phyloP scores from a whole-genome alignment of 2,888 invertebrate genomes.

The Aleiodes testaceus region DNA sequence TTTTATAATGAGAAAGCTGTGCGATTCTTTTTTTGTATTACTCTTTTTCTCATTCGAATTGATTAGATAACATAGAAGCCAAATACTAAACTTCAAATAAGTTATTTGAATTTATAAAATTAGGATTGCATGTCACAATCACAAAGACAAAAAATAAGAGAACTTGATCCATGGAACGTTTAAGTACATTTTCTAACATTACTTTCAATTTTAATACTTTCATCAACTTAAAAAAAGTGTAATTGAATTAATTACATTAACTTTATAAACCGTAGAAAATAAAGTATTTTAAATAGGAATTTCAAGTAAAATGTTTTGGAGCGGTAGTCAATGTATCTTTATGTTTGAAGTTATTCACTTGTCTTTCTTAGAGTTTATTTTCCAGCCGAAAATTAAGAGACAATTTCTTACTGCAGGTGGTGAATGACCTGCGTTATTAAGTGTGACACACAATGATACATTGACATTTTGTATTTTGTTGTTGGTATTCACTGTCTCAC shows the following conservation, averaged over 20 bases:
- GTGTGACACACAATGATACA: neutral
- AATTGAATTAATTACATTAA: neutral
- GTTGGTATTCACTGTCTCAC: constrained; percentile 43
- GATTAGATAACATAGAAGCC: too few relatives aligned
- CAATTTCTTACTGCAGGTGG: neutral
- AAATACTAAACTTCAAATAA: neutral
- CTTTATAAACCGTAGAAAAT: neutral
- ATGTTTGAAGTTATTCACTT: neutral
- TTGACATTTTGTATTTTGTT: neutral
- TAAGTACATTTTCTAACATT: constrained; percentile 8
- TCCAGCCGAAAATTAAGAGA: too few relatives aligned
- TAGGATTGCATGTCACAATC: constrained; percentile 31
- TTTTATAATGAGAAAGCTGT: too few relatives aligned
- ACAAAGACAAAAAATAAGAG: constrained; percentile 56
- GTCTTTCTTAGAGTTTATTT: neutral
- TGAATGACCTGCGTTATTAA: neutral
- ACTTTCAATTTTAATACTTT: constrained; percentile 27
- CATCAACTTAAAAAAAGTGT: constrained; percentile 38
- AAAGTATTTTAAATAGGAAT: neutral
- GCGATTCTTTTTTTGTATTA: too few relatives aligned
- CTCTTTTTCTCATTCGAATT: too few relatives aligned
- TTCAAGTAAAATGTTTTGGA: neutral
- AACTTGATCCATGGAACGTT: constrained; percentile 38
- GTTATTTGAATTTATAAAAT: too few relatives aligned
- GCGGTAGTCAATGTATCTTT: neutral